A percentile compares a stretch with the other conserved stretches of the same genome.
phyloP scores from a whole-genome alignment of 2,113 vertebrate species.

The Colistium nudipinnis region DNA sequence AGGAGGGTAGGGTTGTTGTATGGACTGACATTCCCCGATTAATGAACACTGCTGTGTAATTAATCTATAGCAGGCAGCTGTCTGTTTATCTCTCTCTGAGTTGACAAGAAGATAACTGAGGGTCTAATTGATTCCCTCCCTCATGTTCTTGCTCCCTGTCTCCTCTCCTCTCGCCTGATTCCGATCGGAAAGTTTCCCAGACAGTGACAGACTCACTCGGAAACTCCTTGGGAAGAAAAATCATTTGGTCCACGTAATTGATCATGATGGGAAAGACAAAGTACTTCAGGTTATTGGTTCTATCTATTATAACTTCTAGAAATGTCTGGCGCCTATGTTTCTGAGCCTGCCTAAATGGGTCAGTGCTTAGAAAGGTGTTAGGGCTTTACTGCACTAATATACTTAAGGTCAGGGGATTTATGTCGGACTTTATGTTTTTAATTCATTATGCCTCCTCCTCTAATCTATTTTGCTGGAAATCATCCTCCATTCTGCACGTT shows the following conservation, averaged over 20 bases:
- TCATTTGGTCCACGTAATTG: constrained; percentile 3
- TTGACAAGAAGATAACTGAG: constrained; percentile 58
- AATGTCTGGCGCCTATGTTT: not conserved
- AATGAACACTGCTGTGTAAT: constrained; percentile 65
- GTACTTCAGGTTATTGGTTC: not conserved
- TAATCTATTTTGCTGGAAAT: constrained; percentile 60
- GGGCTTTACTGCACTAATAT: constrained; percentile 44
- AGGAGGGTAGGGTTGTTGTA: constrained; percentile 17
- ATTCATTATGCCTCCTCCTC: constrained; percentile 50
- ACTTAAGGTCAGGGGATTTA: constrained; percentile 53
- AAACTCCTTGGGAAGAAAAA: constrained; percentile 12
- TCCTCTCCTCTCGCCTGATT: constrained; percentile 35
- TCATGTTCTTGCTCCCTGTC: constrained; percentile 12
- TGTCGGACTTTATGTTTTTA: constrained; percentile 47
- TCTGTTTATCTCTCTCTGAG: constrained; percentile 59
- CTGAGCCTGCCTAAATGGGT: constrained; percentile 30
- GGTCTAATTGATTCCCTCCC: constrained; percentile 57
- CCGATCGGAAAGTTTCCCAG: constrained; percentile 51
- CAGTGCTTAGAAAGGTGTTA: constrained; percentile 24
- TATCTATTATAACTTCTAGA: not conserved
- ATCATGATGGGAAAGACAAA: not conserved
- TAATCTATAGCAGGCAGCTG: constrained; percentile 64
- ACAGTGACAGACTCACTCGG: constrained; percentile 9
- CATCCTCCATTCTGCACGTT: constrained; percentile 7
- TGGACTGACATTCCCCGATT: constrained; percentile 57